Conservation (phyloP, 2,113 vertebrate species). For the Microtus montanus region DNA sequence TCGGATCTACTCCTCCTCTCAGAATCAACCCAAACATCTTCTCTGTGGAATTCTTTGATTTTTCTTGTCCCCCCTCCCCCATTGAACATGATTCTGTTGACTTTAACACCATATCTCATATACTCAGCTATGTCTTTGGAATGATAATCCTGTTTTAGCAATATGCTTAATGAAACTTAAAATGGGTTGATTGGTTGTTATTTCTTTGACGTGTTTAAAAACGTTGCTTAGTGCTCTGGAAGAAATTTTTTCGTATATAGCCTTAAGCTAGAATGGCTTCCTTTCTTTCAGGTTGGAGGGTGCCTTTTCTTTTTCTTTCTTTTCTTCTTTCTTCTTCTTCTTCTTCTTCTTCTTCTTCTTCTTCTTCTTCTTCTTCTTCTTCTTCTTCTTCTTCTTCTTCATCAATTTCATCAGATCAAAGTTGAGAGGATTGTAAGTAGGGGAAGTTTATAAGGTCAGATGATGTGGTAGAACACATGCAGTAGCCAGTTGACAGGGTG, state of each 20-base stretch:
- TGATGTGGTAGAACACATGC: background rate
- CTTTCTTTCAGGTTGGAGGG: background rate
- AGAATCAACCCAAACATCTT: constrained; percentile 16
- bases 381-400: background rate
- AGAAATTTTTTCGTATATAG: background rate
- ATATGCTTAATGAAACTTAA: constrained; percentile 7
- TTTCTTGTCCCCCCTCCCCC: background rate
- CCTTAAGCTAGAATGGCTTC: constrained; percentile 3
- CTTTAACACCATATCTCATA: background rate
- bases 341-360: background rate
- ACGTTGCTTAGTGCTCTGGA: constrained; percentile 26
- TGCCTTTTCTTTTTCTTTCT: background rate
- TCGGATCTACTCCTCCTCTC: background rate
- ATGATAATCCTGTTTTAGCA: background rate
- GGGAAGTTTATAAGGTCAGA: background rate
- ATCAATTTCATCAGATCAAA: background rate
- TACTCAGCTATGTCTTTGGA: background rate
- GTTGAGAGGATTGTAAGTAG: constrained; percentile 5
- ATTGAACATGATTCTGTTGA: background rate
- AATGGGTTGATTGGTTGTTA: constrained; percentile 23
- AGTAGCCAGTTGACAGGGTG: background rate
- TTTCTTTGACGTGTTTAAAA: constrained; percentile 6
- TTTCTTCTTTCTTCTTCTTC: background rate
- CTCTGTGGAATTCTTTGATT: background rate
- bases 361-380: background rate